Percentiles rank a stretch among this genome's conserved stretches.
These are phyloP conservation scores for Diorhabda carinulata DNA, from an alignment of 1,140 invertebrate species.

Conservation along the genomic window DNA sequence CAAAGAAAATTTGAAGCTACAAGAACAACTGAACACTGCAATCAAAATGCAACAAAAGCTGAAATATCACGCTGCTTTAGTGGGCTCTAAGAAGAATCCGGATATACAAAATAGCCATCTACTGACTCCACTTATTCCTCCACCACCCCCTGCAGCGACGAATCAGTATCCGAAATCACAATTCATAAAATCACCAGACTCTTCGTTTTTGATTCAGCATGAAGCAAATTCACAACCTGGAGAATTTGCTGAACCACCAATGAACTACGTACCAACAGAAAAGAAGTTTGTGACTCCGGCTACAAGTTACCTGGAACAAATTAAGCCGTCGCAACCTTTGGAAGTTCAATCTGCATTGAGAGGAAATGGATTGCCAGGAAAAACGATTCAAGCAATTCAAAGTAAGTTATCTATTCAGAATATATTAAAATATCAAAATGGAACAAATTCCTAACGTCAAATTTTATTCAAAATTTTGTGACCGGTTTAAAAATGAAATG, in stretches of 20 bases:
- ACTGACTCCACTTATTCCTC: background rate
- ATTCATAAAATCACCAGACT: constrained; percentile 7
- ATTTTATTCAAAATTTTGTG: too few relatives aligned
- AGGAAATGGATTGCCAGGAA: constrained; percentile 3
- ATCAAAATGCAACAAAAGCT: constrained; percentile 45
- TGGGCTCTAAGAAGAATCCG: background rate
- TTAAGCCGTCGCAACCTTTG: background rate
- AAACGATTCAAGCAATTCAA: constrained; percentile 11
- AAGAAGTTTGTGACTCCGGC: background rate
- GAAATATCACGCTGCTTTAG: constrained; percentile 36
- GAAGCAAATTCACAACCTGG: constrained; percentile 1
- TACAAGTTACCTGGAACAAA: background rate
- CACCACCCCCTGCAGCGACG: background rate
- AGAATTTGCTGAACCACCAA: background rate
- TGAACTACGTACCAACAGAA: background rate
- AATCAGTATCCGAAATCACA: background rate
- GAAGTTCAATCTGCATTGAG: background rate
- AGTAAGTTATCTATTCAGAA: constrained; percentile 1
- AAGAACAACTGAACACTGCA: constrained; percentile 43
- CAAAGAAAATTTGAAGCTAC: constrained; percentile 42
- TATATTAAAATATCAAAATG: background rate
- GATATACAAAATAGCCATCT: background rate
- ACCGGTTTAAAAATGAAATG: too few relatives aligned
- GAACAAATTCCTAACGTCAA: too few relatives aligned
- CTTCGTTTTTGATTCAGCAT: background rate